These are phyloP conservation scores for Lasioglossum morio DNA, from an alignment of 2,888 invertebrate genomes.

Conservation along the genomic window DNA sequence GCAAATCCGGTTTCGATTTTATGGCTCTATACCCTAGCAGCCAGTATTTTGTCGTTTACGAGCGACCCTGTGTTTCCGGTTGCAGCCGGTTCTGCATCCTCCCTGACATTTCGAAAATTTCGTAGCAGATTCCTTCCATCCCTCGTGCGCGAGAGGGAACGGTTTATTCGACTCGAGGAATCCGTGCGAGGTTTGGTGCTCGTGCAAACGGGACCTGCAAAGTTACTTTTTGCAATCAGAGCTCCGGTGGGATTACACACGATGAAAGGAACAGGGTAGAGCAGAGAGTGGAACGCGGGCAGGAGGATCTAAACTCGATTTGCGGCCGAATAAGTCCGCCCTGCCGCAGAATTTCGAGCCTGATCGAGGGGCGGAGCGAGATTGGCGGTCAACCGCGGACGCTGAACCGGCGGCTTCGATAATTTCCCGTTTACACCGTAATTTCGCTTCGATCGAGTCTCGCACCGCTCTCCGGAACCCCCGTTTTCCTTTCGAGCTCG, in stretches of 20 bases:
- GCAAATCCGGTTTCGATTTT: conserved; percentile 81
- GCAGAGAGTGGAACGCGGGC: not conserved
- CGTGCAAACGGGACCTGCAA: not conserved
- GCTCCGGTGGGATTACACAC: conserved; percentile 46
- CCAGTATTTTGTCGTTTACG: conserved; percentile 79
- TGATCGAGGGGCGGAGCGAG: conserved; percentile 68
- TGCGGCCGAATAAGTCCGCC: conserved; percentile 56
- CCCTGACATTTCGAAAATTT: not conserved
- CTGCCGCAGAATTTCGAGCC: conserved; percentile 63
- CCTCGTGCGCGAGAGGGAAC: not conserved
- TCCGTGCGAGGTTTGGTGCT: not conserved
- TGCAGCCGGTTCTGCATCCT: not conserved
- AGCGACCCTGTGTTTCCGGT: conserved; percentile 8
- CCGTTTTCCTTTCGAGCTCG: conserved; percentile 12
- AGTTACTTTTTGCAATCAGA: conserved; percentile 43
- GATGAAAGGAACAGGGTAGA: not conserved
- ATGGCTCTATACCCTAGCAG: conserved; percentile 73
- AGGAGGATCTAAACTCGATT: conserved; percentile 66
- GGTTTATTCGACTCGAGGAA: not conserved
- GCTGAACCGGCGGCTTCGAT: conserved; percentile 63
- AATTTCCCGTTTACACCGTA: conserved; percentile 69
- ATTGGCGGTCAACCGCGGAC: conserved; percentile 75
- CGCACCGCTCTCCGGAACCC: conserved; percentile 26
- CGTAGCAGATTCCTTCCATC: not conserved
- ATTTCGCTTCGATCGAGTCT: conserved; percentile 56